phyloP scores from a whole-genome alignment of 2,888 invertebrate genomes.

The Carabus problematicus region DNA sequence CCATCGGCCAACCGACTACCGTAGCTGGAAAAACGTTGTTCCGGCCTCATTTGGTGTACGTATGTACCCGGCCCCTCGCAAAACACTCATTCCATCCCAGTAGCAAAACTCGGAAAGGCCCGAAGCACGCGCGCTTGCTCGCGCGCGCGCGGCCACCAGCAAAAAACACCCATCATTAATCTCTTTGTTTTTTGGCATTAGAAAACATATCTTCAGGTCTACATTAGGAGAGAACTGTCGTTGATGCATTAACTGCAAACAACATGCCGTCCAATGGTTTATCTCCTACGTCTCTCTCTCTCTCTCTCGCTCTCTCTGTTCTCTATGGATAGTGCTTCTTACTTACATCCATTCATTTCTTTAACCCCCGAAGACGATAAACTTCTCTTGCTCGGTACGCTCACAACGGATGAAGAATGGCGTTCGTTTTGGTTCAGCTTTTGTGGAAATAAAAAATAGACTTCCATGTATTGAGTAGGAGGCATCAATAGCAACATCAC shows the following conservation, averaged over 20 bases:
- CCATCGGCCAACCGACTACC: slow-evolving; percentile 10
- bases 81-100: slow-evolving; percentile 27
- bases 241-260: slow-evolving; percentile 45
- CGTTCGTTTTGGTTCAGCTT: slow-evolving; percentile 45
- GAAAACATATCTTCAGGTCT: slow-evolving; percentile 43
- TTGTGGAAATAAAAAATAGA: slow-evolving; percentile 52
- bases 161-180: slow-evolving; percentile 43
- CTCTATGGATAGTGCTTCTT: not conserved
- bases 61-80: not conserved
- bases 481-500: slow-evolving; percentile 59
- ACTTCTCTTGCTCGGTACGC: slow-evolving; percentile 28
- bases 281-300: too few species aligned
- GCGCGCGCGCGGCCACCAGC: not conserved
- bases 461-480: slow-evolving; percentile 56
- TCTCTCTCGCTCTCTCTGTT: not conserved
- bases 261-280: slow-evolving; percentile 38
- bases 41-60: slow-evolving; percentile 32
- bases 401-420: slow-evolving; percentile 47
- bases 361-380: slow-evolving; percentile 24
- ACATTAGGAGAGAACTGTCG: slow-evolving; percentile 43
- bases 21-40: slow-evolving; percentile 33
- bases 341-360: slow-evolving; percentile 37
- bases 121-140: not conserved
- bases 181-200: slow-evolving; percentile 43
- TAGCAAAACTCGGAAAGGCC: slow-evolving; percentile 23